Base-by-base conservation (phyloP, 1,140 invertebrate genomes). In the Latrodectus geometricus region DNA sequence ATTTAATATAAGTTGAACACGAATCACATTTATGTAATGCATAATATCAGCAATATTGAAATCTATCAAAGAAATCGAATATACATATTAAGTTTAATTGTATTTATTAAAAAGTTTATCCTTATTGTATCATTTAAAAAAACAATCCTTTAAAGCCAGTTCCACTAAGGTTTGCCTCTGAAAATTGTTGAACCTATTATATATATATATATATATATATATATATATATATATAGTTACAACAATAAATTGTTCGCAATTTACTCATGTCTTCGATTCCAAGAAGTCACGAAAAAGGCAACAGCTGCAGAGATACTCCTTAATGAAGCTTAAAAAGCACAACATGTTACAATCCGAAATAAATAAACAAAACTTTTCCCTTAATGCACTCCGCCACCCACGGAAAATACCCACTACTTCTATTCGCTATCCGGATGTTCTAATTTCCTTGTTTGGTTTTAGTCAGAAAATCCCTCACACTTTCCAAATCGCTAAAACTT, bases 301-400 rank as follows among this genome's bases (percentile, higher is more conserved):
- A 21, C 77, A 68, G 65, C 61, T 79, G 61, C 77, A 9, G 66
- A 79, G 69, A 48, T 68, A 79, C 61, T 79, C 69, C 77, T 79
- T 79, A 79, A 79, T 79, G 77, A 79, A 79, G 77, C 61, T 79
- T 79, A 79, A 79, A 79, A 68, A 61, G 23, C 77, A 79, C 77
- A 79, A 79, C 74, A 76, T 76, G 74, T 61, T 76, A 56, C 23
- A 65, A 50, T 74, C 52, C 49, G 17, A 74, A n/a, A 74, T 50
- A 79, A 68, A 79, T 68, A 79, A 79, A 79, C 77, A 79, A 76
- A 52, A 74, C 48, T n/a, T 20, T n/a, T 11, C 17, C 72, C 52
- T 21, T 74, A 74, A 74, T 74, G 49, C 48, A 50, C 72, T 74
- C 52, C 17, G 14, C n/a, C 9, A 14, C 35, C 15, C 56, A 61